Conservation (phyloP, 2,113 vertebrate species). For the Aphyosemion australe region DNA sequence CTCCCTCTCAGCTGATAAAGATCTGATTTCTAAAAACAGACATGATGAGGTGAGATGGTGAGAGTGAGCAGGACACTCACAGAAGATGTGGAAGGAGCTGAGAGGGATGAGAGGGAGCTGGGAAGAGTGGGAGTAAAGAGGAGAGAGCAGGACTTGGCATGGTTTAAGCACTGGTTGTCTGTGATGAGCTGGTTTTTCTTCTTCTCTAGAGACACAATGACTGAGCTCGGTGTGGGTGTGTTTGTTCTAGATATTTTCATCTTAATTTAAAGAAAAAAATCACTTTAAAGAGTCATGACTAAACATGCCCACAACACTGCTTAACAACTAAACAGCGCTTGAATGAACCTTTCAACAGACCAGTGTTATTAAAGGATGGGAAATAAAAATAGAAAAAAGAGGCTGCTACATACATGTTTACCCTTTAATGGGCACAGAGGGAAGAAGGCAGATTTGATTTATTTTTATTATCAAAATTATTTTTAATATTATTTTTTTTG, state of each 20-base stretch:
- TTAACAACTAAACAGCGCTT: constrained; percentile 55
- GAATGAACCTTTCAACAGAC: constrained; percentile 53
- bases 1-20: constrained; percentile 39
- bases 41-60: constrained; percentile 49
- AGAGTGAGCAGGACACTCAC: constrained; percentile 31
- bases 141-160: constrained; percentile 54
- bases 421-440: too few species aligned
- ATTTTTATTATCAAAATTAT: too few species aligned
- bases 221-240: constrained; percentile 63
- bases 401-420: too few species aligned
- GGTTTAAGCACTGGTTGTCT: constrained; percentile 56
- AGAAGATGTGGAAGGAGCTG: constrained; percentile 24
- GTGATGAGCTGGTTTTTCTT: constrained; percentile 32
- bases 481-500: too few species aligned
- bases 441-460: too few species aligned
- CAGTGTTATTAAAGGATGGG: constrained; percentile 26
- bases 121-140: constrained; percentile 54
- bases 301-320: constrained; percentile 60
- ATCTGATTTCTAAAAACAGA: constrained; percentile 61
- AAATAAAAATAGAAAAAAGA: not conserved
- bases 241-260: constrained; percentile 66
- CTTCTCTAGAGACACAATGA: constrained; percentile 60
- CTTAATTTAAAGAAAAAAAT: constrained; percentile 2
- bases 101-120: constrained; percentile 35
- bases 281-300: constrained; percentile 57